Conservation (phyloP, 2,113 vertebrate genomes). For the Zosterops pallidus region DNA sequence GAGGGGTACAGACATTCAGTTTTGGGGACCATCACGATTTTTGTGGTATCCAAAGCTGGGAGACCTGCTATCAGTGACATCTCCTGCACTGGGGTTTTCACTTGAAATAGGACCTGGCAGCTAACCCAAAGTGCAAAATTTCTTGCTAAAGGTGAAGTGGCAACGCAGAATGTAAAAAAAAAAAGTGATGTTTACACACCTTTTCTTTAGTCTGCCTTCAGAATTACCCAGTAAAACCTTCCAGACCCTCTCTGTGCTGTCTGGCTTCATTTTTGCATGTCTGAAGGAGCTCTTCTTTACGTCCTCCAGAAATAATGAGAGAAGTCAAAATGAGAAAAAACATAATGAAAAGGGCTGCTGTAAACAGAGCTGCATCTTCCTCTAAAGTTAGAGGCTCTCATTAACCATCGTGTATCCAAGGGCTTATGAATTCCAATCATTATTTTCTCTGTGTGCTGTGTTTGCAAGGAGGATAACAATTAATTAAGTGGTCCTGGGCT, state of each 20-base stretch:
- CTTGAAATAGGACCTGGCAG: neutral
- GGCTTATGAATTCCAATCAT: neutral
- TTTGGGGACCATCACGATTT: neutral
- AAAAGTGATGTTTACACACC: too few relatives aligned
- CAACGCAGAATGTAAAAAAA: neutral
- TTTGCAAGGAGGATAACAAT: neutral
- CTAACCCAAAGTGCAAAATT: neutral
- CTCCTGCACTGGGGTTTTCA: neutral
- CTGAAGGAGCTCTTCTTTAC: neutral
- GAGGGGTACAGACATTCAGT: neutral
- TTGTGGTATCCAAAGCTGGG: neutral
- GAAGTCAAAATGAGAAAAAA: neutral
- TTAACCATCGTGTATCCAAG: neutral
- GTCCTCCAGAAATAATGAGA: neutral
- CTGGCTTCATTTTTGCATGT: neutral
- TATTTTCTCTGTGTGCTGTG: neutral
- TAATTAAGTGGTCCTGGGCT: conserved; percentile 1
- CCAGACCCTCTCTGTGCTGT: neutral
- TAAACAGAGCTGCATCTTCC: conserved; percentile 13
- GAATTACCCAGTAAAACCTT: neutral
- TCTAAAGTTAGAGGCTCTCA: neutral
- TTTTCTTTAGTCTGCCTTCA: neutral
- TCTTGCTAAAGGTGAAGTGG: neutral
- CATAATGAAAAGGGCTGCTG: neutral
- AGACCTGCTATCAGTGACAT: accelerated